Evolutionary conservation across 2,888 invertebrate genomes (phyloP).

Genomic region (Netelia fuscicornis): DNA sequence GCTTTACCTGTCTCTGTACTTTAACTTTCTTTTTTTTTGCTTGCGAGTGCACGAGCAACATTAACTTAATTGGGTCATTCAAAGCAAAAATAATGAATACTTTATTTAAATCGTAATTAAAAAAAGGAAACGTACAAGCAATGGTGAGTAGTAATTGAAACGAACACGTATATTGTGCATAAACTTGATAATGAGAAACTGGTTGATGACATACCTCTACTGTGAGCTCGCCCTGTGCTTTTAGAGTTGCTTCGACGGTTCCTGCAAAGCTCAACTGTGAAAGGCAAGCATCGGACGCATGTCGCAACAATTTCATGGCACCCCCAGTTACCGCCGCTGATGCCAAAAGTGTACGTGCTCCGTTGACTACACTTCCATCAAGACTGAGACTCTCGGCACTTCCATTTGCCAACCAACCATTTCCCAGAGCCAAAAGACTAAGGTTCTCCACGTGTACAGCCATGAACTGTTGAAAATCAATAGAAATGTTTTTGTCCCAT

Average conservation of each 20-base stretch:
- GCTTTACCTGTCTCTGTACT: conserved; percentile 60
- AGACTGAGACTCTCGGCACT: conserved; percentile 90
- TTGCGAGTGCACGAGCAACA: conserved; percentile 33
- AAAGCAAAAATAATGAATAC: conserved; percentile 27
- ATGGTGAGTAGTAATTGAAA: conserved; percentile 5
- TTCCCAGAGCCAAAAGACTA: conserved; percentile 88
- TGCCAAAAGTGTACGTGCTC: conserved; percentile 89
- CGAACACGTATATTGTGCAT: not conserved
- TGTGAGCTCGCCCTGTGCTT: conserved; percentile 93
- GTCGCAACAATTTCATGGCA: conserved; percentile 87
- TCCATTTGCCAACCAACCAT: conserved; percentile 90
- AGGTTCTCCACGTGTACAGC: conserved; percentile 93
- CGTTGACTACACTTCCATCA: conserved; percentile 90
- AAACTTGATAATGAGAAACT: not conserved
- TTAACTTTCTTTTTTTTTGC: not conserved
- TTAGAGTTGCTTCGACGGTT: conserved; percentile 91
- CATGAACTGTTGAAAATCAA: conserved; percentile 89
- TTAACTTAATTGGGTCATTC: conserved; percentile 12
- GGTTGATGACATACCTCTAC: conserved; percentile 88
- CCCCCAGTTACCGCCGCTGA: conserved; percentile 89
- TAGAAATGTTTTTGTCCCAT: not conserved
- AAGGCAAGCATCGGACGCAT: conserved; percentile 88
- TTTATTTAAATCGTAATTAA: conserved; percentile 44
- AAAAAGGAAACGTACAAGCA: conserved; percentile 22
- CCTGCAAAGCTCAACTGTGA: conserved; percentile 91